These are phyloP conservation scores for Argyresthia albistria DNA, from an alignment of 2,888 invertebrate genomes.

Conservation along the genomic window DNA sequence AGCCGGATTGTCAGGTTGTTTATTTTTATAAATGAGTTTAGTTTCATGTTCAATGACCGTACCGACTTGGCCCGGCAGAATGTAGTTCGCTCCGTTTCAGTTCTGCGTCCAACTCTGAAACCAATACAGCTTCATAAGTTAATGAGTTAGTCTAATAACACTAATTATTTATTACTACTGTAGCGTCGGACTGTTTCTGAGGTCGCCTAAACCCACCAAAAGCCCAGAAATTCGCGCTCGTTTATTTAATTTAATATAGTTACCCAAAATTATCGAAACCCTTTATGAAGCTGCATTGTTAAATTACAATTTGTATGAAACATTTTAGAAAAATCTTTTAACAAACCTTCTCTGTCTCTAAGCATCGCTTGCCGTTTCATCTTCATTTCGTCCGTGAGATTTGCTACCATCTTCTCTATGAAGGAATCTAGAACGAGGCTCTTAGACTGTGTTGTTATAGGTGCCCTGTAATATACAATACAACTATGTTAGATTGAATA, in stretches of 20 bases:
- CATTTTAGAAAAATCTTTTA: not conserved
- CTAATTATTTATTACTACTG: too few species aligned
- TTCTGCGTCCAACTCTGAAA: conserved; percentile 50
- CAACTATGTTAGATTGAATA: too few species aligned
- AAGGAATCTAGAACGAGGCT: conserved; percentile 80
- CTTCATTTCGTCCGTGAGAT: conserved; percentile 73
- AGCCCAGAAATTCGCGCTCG: too few species aligned
- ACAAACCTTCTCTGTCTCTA: conserved; percentile 53
- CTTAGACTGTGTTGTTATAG: conserved; percentile 62
- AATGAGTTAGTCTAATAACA: too few species aligned
- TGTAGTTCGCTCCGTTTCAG: conserved; percentile 20
- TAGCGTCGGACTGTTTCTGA: too few species aligned
- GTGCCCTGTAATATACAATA: conserved; percentile 26
- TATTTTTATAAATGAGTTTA: too few species aligned
- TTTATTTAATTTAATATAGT: too few species aligned
- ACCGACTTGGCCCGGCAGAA: conserved; percentile 32
- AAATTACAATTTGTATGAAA: not conserved
- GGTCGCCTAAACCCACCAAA: too few species aligned
- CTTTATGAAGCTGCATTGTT: conserved; percentile 52
- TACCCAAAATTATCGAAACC: too few species aligned
- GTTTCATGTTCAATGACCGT: conserved; percentile 17
- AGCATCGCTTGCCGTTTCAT: conserved; percentile 67
- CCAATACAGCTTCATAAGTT: conserved; percentile 61
- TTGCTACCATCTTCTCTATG: conserved; percentile 79
- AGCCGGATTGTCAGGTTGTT: not conserved